Evolutionary conservation across 2,888 invertebrate genomes (phyloP).

Genomic region (Dryomyza anilis): DNA sequence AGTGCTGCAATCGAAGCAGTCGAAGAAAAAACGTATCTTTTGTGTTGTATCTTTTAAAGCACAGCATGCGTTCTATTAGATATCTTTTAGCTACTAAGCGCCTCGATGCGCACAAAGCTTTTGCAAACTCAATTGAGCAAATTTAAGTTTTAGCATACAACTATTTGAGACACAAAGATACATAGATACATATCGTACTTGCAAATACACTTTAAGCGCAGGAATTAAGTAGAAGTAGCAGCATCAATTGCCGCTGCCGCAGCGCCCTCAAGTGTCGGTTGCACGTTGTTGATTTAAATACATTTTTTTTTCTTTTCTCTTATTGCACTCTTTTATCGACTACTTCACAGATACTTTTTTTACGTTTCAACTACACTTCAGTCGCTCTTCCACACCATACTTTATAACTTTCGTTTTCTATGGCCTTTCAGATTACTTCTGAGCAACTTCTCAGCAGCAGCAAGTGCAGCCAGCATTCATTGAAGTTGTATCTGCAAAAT

Average conservation of each 20-base stretch:
- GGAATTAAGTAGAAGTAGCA: constrained; percentile 2
- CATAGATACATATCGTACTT: background rate
- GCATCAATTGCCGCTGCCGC: background rate
- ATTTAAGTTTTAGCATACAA: no score
- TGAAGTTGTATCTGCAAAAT: constrained; percentile 11
- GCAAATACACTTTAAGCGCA: constrained; percentile 2
- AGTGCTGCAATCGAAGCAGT: no score
- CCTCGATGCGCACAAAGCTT: no score
- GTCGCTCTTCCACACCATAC: background rate
- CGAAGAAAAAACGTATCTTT: no score
- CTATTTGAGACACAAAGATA: no score
- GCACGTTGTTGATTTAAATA: background rate
- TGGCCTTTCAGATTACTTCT: no score
- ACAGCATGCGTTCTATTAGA: no score
- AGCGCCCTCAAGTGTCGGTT: background rate
- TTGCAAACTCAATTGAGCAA: no score
- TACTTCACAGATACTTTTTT: no score
- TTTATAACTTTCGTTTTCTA: no score
- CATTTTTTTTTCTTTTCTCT: background rate
- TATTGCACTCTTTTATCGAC: background rate
- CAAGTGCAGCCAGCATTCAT: background rate
- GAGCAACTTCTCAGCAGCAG: background rate
- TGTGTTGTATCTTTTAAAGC: no score
- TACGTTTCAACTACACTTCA: background rate
- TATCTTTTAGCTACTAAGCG: no score